Percentiles rank a stretch among this genome's conserved stretches.
Conservation (phyloP, 2,888 invertebrate species). For the Bombylius major region DNA sequence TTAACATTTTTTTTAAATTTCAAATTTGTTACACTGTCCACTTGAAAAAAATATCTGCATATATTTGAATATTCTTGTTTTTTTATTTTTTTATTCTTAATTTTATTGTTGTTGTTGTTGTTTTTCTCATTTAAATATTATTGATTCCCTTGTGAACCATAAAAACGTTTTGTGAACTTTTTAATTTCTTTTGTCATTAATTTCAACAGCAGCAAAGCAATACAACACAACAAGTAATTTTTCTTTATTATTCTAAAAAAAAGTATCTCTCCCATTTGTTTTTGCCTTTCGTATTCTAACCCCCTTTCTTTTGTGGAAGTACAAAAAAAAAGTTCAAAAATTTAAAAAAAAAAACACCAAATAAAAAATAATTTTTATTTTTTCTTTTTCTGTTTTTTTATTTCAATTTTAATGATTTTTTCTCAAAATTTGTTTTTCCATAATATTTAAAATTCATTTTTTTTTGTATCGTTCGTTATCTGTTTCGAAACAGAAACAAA, state of each 20-base stretch:
- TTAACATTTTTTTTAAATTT: neutral
- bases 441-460: neutral
- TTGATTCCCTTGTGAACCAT: conserved; percentile 10
- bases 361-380: neutral
- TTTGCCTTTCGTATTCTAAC: neutral
- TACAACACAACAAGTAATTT: neutral
- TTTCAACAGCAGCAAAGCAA: conserved; percentile 14
- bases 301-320: neutral
- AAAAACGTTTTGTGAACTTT: conserved; percentile 11
- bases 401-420: too few species aligned
- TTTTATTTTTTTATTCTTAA: neutral
- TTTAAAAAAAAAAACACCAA: neutral
- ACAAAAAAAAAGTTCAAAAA: neutral
- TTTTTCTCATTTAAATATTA: neutral
- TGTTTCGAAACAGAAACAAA: neutral
- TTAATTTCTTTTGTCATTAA: conserved; percentile 14
- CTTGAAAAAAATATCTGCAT: too few species aligned
- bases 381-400: too few species aligned
- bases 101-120: neutral
- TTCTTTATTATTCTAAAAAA: conserved; percentile 2
- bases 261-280: too few species aligned
- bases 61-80: neutral
- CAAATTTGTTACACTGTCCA: too few species aligned
- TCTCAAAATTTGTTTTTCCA: too few species aligned
- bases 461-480: neutral